Evolutionary conservation across 2,888 invertebrate species (phyloP), one percentile per base, ranked within the genome.

Genomic region (Sthenelais limicola): DNA sequence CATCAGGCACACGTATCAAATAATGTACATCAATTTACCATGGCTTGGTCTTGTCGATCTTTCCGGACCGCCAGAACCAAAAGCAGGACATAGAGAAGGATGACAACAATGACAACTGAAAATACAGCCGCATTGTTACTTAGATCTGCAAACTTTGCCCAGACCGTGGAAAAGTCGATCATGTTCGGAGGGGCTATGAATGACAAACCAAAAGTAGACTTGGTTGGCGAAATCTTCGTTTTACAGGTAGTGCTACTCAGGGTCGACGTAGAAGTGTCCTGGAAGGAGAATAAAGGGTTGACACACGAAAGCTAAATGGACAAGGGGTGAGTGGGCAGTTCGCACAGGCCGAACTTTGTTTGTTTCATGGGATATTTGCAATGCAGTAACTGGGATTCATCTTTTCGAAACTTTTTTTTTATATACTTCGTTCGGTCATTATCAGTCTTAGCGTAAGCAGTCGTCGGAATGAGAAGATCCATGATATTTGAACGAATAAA

Each of bases 81-180:
- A 15, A 81, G 62, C 3, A 85, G 75, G 35, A 85, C 71, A 74
- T 86, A 86, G 4, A 85, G 9, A 1, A 81, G 80, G n/a, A 85
- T 76, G 5, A 85, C 78, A 12, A 78, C 71, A 35, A 85, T 76
- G 15, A 86, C 82, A 0, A 83, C 83, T 47, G 82, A 80, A 73
- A 86, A 85, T 21, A 86, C 85, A 4, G 85, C 86, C 1, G 86
- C 85, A 66, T 86, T 86, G 70, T 85, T 62, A 51, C 76, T 80
- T 12, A 85, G 79, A 70, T 83, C 79, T 54, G 81, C 81, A 73
- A 86, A 86, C 78, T 85, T 85, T 26, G 81, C 81, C 84, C 84
- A 86, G 3, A 86, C 85, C 58, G 83, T 85, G 69, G 75, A 82
- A 75, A 86, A 86, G 79, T 86, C 85, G 56, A 86, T 86, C 12